These are phyloP conservation scores for Odontocerum albicorne DNA, from an alignment of 2,888 invertebrate species.

Conservation along the genomic window DNA sequence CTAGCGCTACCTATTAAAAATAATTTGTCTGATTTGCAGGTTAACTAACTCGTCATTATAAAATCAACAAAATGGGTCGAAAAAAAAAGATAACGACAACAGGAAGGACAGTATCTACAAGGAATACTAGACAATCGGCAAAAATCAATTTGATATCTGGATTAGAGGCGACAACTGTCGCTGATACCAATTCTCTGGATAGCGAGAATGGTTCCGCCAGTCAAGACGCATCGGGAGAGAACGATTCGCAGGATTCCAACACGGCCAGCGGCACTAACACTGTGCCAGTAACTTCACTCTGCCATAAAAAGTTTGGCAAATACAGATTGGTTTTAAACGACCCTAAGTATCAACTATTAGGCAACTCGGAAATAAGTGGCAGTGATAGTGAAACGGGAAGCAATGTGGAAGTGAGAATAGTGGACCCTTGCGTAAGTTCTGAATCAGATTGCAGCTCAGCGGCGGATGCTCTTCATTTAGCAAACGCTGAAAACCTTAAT, in stretches of 20 bases:
- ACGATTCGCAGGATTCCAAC: constrained; percentile 32
- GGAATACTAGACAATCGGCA: constrained; percentile 23
- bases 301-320: constrained; percentile 61
- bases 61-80: constrained; percentile 31
- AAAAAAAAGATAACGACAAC: constrained; percentile 25
- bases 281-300: constrained; percentile 3
- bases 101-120: constrained; percentile 3
- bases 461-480: too few species aligned
- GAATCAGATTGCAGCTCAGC: constrained; percentile 55
- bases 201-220: constrained; percentile 19
- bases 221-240: constrained; percentile 29
- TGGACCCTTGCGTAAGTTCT: constrained; percentile 52
- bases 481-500: constrained; percentile 22
- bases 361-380: constrained; percentile 48
- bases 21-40: too few species aligned
- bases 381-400: constrained; percentile 58
- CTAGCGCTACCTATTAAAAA: too few species aligned
- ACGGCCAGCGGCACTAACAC: constrained; percentile 1
- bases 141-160: not conserved
- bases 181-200: constrained; percentile 22
- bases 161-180: constrained; percentile 2
- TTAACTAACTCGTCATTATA: too few species aligned
- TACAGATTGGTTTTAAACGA: constrained; percentile 45
- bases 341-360: constrained; percentile 38
- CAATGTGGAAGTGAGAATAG: constrained; percentile 50